Conservation (phyloP, 1,140 invertebrate genomes). For the Aphelinus atriplicis region DNA sequence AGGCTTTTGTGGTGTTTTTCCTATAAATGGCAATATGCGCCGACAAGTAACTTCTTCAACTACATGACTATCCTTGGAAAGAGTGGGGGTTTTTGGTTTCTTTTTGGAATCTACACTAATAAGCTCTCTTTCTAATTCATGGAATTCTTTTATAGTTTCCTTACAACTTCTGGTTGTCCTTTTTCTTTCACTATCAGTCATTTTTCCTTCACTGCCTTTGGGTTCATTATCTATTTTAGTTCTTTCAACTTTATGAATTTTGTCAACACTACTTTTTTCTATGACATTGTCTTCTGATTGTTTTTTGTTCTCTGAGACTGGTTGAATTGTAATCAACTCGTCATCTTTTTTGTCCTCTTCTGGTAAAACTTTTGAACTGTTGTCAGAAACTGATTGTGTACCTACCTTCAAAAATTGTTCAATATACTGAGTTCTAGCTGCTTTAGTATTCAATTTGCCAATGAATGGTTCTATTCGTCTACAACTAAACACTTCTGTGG, state of each 20-base stretch:
- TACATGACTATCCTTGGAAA: constrained; percentile 32
- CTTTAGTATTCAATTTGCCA: constrained; percentile 34
- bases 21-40: constrained; percentile 27
- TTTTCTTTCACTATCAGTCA: neutral
- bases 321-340: neutral
- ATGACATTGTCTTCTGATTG: neutral
- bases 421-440: constrained; percentile 21
- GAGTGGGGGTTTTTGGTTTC: neutral
- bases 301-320: neutral
- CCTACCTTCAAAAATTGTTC: constrained; percentile 29
- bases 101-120: constrained; percentile 10
- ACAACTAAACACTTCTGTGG: constrained; percentile 32
- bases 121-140: neutral
- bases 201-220: neutral
- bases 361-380: constrained; percentile 1
- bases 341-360: constrained; percentile 9
- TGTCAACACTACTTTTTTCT: neutral
- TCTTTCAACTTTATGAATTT: neutral
- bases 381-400: neutral
- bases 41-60: constrained; percentile 18
- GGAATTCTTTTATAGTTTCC: too few relatives aligned
- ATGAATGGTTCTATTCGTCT: constrained; percentile 33
- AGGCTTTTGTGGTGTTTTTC: constrained; percentile 1
- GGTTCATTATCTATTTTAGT: neutral
- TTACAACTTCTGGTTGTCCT: neutral